Percentiles rank a stretch among this genome's conserved stretches.
Evolutionary conservation across 2,113 vertebrate genomes (phyloP).

Genomic region (Paedocypris sp.): DNA sequence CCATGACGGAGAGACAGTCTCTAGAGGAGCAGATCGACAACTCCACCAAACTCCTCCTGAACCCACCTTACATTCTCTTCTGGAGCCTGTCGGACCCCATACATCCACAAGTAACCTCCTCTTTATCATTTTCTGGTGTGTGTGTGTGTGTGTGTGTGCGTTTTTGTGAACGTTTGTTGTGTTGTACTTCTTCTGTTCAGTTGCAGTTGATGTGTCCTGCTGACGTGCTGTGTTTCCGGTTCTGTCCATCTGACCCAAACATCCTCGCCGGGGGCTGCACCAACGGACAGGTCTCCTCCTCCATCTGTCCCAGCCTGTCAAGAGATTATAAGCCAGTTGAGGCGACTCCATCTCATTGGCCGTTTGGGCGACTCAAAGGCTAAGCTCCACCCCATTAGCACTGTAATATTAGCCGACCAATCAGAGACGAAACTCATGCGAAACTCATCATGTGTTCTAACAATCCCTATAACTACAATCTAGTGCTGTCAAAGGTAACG

Average conservation of each 20-base stretch:
- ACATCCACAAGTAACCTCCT: constrained; percentile 69
- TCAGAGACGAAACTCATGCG: too few relatives aligned
- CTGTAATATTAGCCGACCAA: too few relatives aligned
- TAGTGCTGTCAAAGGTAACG: too few relatives aligned
- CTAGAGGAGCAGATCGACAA: constrained; percentile 52
- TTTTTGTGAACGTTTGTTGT: too few relatives aligned
- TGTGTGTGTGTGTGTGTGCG: too few relatives aligned
- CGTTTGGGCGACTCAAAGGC: too few relatives aligned
- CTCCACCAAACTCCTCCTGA: constrained; percentile 49
- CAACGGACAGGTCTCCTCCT: constrained; percentile 94
- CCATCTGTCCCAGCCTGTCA: too few relatives aligned
- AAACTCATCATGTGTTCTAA: too few relatives aligned
- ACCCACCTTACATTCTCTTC: constrained; percentile 69
- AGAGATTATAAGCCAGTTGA: too few relatives aligned
- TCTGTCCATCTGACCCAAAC: constrained; percentile 79
- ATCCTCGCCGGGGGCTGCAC: constrained; percentile 82
- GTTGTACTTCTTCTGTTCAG: constrained; percentile 49
- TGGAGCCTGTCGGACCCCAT: constrained; percentile 73
- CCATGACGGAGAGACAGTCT: constrained; percentile 51
- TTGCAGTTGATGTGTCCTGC: constrained; percentile 78
- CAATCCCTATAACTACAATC: too few relatives aligned
- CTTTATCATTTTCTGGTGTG: background rate
- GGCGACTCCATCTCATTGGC: too few relatives aligned
- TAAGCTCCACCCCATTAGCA: too few relatives aligned
- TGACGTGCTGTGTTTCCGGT: constrained; percentile 79